Conservation (phyloP, 92 coral and sea anemone species). For the Phenganax subtilis region DNA sequence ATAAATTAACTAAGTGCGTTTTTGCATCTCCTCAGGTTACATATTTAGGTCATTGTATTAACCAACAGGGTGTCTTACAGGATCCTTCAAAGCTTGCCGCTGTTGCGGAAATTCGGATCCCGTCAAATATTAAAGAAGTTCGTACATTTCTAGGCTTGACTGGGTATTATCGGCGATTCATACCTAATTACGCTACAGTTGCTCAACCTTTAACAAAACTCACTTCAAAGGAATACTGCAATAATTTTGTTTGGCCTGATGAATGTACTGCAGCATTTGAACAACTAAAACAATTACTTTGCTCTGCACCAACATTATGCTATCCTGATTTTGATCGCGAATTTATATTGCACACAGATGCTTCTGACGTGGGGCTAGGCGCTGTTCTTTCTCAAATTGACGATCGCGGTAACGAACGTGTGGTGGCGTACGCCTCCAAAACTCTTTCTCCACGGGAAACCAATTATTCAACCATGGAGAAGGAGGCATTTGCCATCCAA, state of each 20-base stretch:
- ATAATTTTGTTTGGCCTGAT: slow-evolving; percentile 39
- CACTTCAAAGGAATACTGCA: too few relatives aligned
- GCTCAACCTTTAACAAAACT: too few relatives aligned
- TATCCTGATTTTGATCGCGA: slow-evolving; percentile 38
- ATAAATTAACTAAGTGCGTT: too few relatives aligned
- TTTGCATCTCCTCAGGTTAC: too few relatives aligned
- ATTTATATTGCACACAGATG: slow-evolving; percentile 41
- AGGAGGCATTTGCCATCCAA: slow-evolving; percentile 43
- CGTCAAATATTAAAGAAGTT: background rate
- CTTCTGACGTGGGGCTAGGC: slow-evolving; percentile 38
- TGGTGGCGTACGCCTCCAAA: slow-evolving; percentile 22
- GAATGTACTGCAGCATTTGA: slow-evolving; percentile 40
- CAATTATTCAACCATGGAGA: slow-evolving; percentile 45
- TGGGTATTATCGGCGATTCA: background rate
- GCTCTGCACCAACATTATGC: slow-evolving; percentile 32
- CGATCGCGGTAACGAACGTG: slow-evolving; percentile 23
- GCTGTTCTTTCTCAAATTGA: slow-evolving; percentile 40
- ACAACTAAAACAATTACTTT: slow-evolving; percentile 3
- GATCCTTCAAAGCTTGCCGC: background rate
- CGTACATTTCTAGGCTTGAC: background rate
- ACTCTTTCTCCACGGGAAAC: slow-evolving; percentile 4
- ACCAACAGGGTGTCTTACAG: background rate
- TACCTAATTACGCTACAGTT: background rate
- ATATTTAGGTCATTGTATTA: too few relatives aligned
- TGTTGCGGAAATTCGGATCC: background rate